These are phyloP conservation scores for Remorina albescens DNA, from an alignment of 2,797 vertebrate species.

Conservation along the genomic window DNA sequence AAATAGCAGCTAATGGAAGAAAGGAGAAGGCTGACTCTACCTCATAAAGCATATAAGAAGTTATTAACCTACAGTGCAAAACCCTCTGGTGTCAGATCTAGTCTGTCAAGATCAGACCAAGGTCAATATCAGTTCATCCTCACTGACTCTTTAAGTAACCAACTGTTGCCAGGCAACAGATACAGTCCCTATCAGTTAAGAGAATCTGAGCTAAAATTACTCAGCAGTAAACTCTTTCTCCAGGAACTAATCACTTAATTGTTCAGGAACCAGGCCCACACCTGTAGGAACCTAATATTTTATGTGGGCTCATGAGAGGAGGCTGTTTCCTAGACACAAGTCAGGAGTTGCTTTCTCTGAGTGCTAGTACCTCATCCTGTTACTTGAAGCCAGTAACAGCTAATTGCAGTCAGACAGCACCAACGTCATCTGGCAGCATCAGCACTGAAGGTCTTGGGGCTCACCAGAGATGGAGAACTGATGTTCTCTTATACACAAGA, in stretches of 20 bases:
- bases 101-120: constrained; percentile 13
- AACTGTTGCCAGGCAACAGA: constrained; percentile 68
- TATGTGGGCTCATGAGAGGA: constrained; percentile 8
- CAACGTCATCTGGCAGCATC: background rate
- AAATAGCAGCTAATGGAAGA: background rate
- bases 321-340: constrained; percentile 21
- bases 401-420: background rate
- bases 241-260: constrained; percentile 48
- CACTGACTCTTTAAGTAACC: constrained; percentile 42
- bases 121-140: constrained; percentile 35
- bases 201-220: constrained; percentile 25
- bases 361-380: too few relatives aligned
- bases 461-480: background rate
- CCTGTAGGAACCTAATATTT: constrained; percentile 37
- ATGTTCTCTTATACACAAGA: background rate
- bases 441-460: background rate
- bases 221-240: constrained; percentile 36
- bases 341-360: too few relatives aligned
- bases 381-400: too few relatives aligned
- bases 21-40: background rate
- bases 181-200: constrained; percentile 5
- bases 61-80: background rate
- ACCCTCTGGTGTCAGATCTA: constrained; percentile 17
- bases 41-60: background rate
- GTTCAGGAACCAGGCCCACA: constrained; percentile 28